Evolutionary conservation across 2,113 vertebrate genomes (phyloP), one percentile per base, ranked within the genome.

Genomic region (Gobio gobio): DNA sequence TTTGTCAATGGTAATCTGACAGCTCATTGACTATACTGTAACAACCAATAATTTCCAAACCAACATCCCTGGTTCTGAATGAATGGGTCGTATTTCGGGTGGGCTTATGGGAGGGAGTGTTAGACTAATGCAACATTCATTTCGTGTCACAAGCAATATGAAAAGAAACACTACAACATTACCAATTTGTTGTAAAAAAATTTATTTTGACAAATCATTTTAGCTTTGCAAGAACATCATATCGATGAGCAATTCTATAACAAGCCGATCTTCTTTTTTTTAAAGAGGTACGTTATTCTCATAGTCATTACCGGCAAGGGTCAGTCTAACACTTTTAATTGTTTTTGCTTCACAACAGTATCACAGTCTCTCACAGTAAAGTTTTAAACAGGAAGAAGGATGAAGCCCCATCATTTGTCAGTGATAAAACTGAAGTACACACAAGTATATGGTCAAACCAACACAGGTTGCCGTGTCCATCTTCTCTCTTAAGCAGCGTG

Each of bases 181-280:
- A 80, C 14, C 70, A 63, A 81, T 86, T 85, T 26, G 74, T 76
- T 81, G 88, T 88, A 87, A 86, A 88, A 88, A 89, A 83, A 87
- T 90, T 91, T 89, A 93, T 92, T 90, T 90, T 90, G 92, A 93
- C 88, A 92, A 91, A 89, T 89, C 89, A 84, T 91, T 93, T 88
- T 80, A 90, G 86, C 86, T 92, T 88, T 86, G 51, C 87, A 66
- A 88, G 88, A 93, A 93, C 89, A 90, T 80, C n/a, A 90, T 91
- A 91, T 91, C 84, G 76, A 83, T 89, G 90, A 90, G 93, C 92
- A 90, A 88, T 85, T 86, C 87, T 89, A 91, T 87, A 90, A 92
- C 61, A 84, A 84, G 87, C 83, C 91, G 86, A 91, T 86, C 83
- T 87, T 91, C 89, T 84, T 83, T 88, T 87, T 85, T 63, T 79